phyloP scores from a whole-genome alignment of 2,888 invertebrate genomes.

The Nephrocerus scutellatus region DNA sequence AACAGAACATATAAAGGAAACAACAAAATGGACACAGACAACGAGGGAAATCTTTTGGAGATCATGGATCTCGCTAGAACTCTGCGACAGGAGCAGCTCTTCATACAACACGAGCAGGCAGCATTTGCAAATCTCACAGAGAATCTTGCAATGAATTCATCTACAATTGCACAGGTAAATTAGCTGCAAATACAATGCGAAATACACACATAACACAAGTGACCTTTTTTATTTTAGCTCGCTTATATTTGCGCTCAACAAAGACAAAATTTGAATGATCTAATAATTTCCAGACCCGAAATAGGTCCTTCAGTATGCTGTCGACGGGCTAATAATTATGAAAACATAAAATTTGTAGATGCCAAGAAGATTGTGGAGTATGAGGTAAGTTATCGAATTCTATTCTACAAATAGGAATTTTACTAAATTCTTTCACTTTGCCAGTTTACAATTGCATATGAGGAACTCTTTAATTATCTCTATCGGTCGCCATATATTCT shows the following conservation, averaged over 20 bases:
- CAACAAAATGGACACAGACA: slow-evolving; percentile 39
- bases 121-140: slow-evolving; percentile 71
- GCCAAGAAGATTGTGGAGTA: slow-evolving; percentile 77
- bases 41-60: slow-evolving; percentile 45
- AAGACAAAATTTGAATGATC: slow-evolving; percentile 68
- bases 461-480: slow-evolving; percentile 62
- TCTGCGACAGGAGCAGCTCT: slow-evolving; percentile 64
- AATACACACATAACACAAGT: not conserved
- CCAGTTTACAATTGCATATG: slow-evolving; percentile 56
- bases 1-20: not conserved
- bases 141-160: slow-evolving; percentile 56
- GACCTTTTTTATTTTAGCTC: slow-evolving; percentile 46
- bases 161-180: slow-evolving; percentile 50
- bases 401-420: not conserved
- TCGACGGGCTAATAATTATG: slow-evolving; percentile 59
- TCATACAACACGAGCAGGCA: slow-evolving; percentile 77
- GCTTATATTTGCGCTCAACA: slow-evolving; percentile 88
- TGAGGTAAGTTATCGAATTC: slow-evolving; percentile 52
- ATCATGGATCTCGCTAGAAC: slow-evolving; percentile 48
- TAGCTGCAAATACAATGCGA: too few relatives aligned
- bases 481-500: slow-evolving; percentile 63
- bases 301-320: slow-evolving; percentile 71
- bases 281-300: slow-evolving; percentile 68
- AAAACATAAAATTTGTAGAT: slow-evolving; percentile 64
- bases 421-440: slow-evolving; percentile 15